phyloP scores from a whole-genome alignment of 1,140 invertebrate species.

The Cydia pomonella region DNA sequence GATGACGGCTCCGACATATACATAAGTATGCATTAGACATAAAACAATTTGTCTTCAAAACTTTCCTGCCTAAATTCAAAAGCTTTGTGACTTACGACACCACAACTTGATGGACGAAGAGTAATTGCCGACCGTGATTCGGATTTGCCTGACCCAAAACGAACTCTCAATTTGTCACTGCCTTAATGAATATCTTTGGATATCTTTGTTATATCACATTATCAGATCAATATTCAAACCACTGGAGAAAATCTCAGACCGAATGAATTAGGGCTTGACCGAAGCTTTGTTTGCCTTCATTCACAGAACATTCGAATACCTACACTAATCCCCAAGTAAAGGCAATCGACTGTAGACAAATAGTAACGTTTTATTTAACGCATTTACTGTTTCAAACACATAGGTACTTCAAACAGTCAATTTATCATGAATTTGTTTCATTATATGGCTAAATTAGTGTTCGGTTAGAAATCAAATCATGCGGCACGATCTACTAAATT shows the following conservation, averaged over 20 bases:
- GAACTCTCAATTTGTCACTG: constrained; percentile 30
- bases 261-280: neutral
- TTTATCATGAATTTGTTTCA: neutral
- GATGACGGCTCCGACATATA: too few species aligned
- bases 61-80: neutral
- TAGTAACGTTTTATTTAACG: too few species aligned
- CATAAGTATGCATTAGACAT: too few species aligned
- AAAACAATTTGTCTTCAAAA: neutral
- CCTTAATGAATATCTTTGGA: constrained; percentile 20
- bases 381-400: neutral
- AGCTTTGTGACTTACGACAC: neutral
- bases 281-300: neutral
- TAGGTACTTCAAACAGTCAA: neutral
- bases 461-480: neutral
- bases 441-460: neutral
- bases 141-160: constrained; percentile 4
- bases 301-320: neutral
- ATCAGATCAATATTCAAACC: constrained; percentile 22
- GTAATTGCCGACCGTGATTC: neutral
- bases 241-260: neutral
- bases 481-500: neutral
- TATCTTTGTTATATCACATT: constrained; percentile 19
- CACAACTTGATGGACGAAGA: constrained; percentile 22
- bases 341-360: neutral
- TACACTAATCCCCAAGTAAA: neutral